Evolutionary conservation across 2,888 invertebrate species (phyloP).

Genomic region (Unio delphinus): DNA sequence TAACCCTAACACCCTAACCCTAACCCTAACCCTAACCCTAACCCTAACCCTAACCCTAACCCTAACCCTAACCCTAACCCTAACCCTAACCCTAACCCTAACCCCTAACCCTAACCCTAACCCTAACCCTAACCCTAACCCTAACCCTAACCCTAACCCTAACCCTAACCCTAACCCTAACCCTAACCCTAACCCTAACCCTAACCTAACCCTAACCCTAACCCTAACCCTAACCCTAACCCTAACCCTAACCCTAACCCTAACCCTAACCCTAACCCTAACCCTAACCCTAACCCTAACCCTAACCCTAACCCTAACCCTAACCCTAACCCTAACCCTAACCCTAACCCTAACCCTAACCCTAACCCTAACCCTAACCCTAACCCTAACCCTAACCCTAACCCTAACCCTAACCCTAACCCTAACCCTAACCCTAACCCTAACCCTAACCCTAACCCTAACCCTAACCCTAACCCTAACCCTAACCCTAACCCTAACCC

Average conservation of each 20-base stretch:
- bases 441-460: slow-evolving; percentile 2
- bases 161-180: slow-evolving; percentile 13
- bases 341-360: slow-evolving; percentile 15
- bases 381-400: slow-evolving; percentile 4
- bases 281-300: slow-evolving; percentile 3
- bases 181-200: slow-evolving; percentile 5
- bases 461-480: background rate
- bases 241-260: slow-evolving; percentile 7
- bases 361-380: slow-evolving; percentile 4
- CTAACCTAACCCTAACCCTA: background rate
- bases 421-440: slow-evolving; percentile 10
- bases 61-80: slow-evolving; percentile 18
- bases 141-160: slow-evolving; percentile 16
- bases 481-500: too few species aligned
- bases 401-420: slow-evolving; percentile 6
- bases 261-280: slow-evolving; percentile 6
- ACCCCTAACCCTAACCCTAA: slow-evolving; percentile 5
- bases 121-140: slow-evolving; percentile 15
- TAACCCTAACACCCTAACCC: background rate
- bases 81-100: slow-evolving; percentile 8
- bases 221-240: slow-evolving; percentile 10
- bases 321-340: slow-evolving; percentile 8
- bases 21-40: slow-evolving; percentile 5
- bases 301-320: slow-evolving; percentile 15
- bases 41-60: slow-evolving; percentile 1